Base-by-base conservation (phyloP, 2,888 invertebrate genomes). In the Limnephilus marmoratus region DNA sequence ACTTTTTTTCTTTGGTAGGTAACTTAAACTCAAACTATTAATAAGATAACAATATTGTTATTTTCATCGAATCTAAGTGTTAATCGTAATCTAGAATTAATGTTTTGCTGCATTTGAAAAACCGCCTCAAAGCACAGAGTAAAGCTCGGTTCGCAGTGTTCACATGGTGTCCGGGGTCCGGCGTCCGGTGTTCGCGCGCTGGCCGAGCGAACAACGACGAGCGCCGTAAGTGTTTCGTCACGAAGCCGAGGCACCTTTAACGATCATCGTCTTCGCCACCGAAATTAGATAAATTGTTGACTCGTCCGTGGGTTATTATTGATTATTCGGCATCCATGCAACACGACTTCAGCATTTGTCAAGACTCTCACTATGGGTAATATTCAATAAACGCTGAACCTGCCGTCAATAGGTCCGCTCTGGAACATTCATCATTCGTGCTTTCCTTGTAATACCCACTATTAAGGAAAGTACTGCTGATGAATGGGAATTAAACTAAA, bases 291-390 rank as follows among this genome's bases (percentile, higher is more conserved):
- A 85, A 68, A 85, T 91, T 91, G 92, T 92, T 68, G 68, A 45
- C 81, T 29, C 85, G 68, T 34, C 89, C 92, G 92, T 91, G 92
- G 90, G 92, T 91, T 92, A 93, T 93, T 93, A 92, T 85, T 85
- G 93, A 93, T 93, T 85, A 81, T 81, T 41, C 83, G 53, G 85
- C 90, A 93, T 92, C 91, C 91, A 92, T 93, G 91, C 81, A 90
- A 92, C 92, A 93, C 93, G 92, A 93, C 89, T 91, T 82, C 90
- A 85, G 83, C 93, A 93, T 93, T 93, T 93, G 93, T 93, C 92
- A 93, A 92, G 86, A 90, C 90, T 85, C 85, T 85, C 82, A 86
- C 91, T 82, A 34, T 88, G 91, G 91, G 53, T 87, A 91, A 91
- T 88, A 91, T 88, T 88, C 91, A 90, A 90, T 90, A 83, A 90